These are phyloP conservation scores for Oophaga pumilio DNA, from an alignment of 2,113 vertebrate species.

Conservation along the genomic window DNA sequence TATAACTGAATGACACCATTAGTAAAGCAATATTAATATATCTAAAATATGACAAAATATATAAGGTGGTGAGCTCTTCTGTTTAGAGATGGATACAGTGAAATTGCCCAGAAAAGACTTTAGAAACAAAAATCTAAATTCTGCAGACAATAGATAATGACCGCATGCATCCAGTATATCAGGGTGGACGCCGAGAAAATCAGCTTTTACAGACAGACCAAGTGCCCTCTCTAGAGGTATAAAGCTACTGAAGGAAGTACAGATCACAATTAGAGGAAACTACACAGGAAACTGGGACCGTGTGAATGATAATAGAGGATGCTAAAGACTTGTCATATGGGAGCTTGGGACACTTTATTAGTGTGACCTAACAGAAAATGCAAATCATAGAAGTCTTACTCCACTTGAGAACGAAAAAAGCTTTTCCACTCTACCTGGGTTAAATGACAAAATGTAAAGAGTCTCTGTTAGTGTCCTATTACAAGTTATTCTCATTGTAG, in stretches of 20 bases:
- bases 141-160: background rate
- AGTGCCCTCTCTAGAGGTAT: background rate
- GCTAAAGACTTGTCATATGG: background rate
- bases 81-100: too few species aligned
- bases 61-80: too few species aligned
- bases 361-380: background rate
- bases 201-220: background rate
- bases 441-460: background rate
- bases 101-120: background rate
- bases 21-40: too few species aligned
- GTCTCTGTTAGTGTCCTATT: too few species aligned
- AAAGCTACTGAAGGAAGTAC: slow-evolving; percentile 4
- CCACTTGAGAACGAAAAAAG: background rate
- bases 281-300: background rate
- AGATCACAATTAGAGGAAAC: slow-evolving; percentile 1
- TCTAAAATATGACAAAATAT: too few species aligned
- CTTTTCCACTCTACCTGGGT: background rate
- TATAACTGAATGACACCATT: too few species aligned
- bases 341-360: slow-evolving; percentile 3
- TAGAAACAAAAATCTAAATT: background rate
- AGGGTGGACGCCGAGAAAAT: background rate
- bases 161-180: background rate
- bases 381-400: background rate
- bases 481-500: too few species aligned
- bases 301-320: slow-evolving; percentile 8